A percentile compares a stretch with the other conserved stretches of the same genome.
Evolutionary conservation across 2,113 vertebrate species (phyloP).

Genomic region (Crypturellus undulatus): DNA sequence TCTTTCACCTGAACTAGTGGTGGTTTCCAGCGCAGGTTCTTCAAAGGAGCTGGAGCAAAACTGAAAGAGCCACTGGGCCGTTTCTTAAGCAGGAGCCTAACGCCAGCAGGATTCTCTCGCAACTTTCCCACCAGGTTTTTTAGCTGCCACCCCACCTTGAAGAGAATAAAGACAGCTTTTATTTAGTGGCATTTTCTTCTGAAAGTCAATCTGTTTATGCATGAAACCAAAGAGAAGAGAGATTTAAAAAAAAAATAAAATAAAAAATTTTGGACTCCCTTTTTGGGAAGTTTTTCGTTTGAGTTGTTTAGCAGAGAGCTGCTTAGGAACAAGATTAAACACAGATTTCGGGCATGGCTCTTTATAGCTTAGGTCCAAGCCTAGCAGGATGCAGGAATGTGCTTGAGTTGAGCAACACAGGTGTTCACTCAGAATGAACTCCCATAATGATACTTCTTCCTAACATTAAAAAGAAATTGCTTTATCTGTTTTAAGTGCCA

Average conservation of each 20-base stretch:
- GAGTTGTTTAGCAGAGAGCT: not conserved
- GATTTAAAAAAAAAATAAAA: not conserved
- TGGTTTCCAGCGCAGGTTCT: constrained; percentile 94
- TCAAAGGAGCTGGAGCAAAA: constrained; percentile 89
- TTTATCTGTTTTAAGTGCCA: not conserved
- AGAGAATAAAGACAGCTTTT: not conserved
- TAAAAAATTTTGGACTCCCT: not conserved
- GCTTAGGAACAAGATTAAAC: not conserved
- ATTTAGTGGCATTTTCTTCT: not conserved
- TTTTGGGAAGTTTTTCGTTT: not conserved
- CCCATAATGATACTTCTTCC: not conserved
- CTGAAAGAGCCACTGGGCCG: constrained; percentile 84
- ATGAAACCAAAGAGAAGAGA: not conserved
- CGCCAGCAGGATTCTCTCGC: constrained; percentile 85
- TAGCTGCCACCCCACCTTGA: constrained; percentile 96
- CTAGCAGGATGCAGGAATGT: not conserved
- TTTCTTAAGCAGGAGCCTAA: constrained; percentile 90
- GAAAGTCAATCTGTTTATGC: not conserved
- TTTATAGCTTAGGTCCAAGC: not conserved
- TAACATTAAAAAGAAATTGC: not conserved
- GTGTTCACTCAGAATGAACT: not conserved
- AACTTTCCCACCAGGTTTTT: constrained; percentile 92
- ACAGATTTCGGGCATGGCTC: not conserved
- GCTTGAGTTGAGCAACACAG: not conserved
- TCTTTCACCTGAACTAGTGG: constrained; percentile 88